Evolutionary conservation across 2,797 vertebrate genomes (phyloP), one percentile per base, ranked within the genome.

Genomic region (Columba guinea): DNA sequence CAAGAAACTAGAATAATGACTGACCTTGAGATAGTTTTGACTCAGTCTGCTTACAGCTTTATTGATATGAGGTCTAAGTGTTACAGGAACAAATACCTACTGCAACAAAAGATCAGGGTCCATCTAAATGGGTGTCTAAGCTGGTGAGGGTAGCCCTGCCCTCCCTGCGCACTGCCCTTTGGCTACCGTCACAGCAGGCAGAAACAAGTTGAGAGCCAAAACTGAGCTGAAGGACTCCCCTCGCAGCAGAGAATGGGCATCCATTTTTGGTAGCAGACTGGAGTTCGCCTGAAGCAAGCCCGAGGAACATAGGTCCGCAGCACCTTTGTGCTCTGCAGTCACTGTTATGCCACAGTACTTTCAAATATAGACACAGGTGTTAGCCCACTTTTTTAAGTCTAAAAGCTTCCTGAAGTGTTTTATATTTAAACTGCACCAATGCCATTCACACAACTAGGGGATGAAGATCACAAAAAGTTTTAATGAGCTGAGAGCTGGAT

Each of bases 281-380:
- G 41, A 79, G 23, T 37, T 87, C 26, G 21, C 35, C 32, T 12
- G 39, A 24, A 52, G 32, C 3, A 1, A 71, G 41, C 27, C 32
- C 1, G 2, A 69, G 68, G 32, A 78, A 27, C 6, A 4, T 0
- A 8, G 28, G 20, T 18, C 62, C 46, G 63, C 0, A 0, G 56
- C 39, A 26, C 59, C 5, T 0, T 5, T 64, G 28, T 1, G 4
- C 30, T 32, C 76, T 41, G 56, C 39, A 53, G n/a, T 32, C 62
- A 24, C 41, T 30, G 30, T 55, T n/a, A 8, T 7, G 32, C 65
- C 30, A 19, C 35, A 58, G 34, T 27, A 27, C 14, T 6, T 30
- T 19, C 28, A 49, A 11, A 39, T 14, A 37, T 0, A 76, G 35
- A 75, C 46, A 34, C 15, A 41, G 37, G 51, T 1, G 0, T 48